phyloP scores from a whole-genome alignment of 2,113 vertebrate species.

The Ciconia maguari region DNA sequence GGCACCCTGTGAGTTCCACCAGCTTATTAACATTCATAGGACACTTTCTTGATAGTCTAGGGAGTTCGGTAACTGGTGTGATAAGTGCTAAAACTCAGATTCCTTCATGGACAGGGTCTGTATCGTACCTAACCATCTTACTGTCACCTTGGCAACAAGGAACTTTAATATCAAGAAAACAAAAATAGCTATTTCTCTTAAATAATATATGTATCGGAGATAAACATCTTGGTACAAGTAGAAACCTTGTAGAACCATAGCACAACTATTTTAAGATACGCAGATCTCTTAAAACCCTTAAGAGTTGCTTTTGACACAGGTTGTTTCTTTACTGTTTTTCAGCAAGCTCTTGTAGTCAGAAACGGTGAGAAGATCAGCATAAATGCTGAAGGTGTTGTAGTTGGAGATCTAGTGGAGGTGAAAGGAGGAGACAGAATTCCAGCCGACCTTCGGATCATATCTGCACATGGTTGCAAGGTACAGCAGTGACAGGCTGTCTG shows the following conservation, averaged over 20 bases:
- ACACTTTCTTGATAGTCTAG: background rate
- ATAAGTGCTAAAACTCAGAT: background rate
- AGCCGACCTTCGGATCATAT: slow-evolving; percentile 93
- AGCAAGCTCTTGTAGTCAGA: slow-evolving; percentile 97
- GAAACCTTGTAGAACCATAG: background rate
- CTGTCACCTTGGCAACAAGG: background rate
- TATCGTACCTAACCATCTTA: background rate
- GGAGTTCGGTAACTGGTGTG: background rate
- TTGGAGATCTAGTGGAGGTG: slow-evolving; percentile 94
- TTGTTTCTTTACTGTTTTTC: background rate
- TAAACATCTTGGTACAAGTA: background rate
- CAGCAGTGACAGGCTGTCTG: background rate
- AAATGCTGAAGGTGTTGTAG: slow-evolving; percentile 91
- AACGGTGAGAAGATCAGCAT: slow-evolving; percentile 92
- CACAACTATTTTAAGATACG: background rate
- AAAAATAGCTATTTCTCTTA: background rate
- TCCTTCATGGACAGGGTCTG: background rate
- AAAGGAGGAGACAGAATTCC: slow-evolving; percentile 97
- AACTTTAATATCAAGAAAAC: background rate
- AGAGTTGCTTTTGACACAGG: background rate
- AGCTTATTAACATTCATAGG: background rate
- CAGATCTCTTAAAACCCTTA: background rate
- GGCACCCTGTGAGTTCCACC: background rate
- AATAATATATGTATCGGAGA: background rate
- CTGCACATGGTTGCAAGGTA: slow-evolving; percentile 95